A percentile compares a stretch with the other conserved stretches of the same genome.
Conservation (phyloP, 2,113 vertebrate genomes). For the Gymnorhina tibicen region DNA sequence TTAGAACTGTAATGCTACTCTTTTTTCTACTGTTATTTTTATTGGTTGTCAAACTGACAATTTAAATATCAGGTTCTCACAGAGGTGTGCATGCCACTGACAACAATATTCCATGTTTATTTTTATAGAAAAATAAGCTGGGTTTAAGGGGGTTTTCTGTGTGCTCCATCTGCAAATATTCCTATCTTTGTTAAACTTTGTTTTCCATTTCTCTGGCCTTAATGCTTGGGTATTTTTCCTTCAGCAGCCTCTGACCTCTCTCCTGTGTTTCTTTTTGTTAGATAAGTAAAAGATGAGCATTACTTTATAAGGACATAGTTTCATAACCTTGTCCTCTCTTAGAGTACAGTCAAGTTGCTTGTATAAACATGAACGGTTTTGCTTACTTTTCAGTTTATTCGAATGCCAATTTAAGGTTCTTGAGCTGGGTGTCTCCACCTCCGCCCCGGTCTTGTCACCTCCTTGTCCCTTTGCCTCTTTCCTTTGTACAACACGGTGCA, state of each 20-base stretch:
- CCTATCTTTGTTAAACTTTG: neutral
- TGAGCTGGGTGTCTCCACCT: neutral
- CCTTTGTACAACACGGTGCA: neutral
- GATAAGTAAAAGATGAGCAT: constrained; percentile 67
- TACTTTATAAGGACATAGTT: constrained; percentile 71
- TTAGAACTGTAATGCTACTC: neutral
- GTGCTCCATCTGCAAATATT: neutral
- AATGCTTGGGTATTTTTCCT: constrained; percentile 37
- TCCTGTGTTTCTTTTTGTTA: constrained; percentile 57
- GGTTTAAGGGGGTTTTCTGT: neutral
- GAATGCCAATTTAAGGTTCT: neutral
- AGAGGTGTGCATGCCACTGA: neutral
- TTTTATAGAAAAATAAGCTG: neutral
- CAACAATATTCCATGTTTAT: neutral
- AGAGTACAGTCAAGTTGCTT: constrained; percentile 49
- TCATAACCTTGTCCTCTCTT: constrained; percentile 44
- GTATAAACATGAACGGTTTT: constrained; percentile 50
- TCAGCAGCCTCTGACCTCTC: constrained; percentile 38
- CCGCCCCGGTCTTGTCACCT: neutral
- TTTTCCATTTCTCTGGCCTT: constrained; percentile 46
- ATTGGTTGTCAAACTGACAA: neutral
- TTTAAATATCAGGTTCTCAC: neutral
- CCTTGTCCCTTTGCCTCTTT: neutral
- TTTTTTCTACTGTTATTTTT: neutral
- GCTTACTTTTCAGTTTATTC: constrained; percentile 58